phyloP scores from a whole-genome alignment of 2,113 vertebrate species.

The Phaethornis superciliosus region DNA sequence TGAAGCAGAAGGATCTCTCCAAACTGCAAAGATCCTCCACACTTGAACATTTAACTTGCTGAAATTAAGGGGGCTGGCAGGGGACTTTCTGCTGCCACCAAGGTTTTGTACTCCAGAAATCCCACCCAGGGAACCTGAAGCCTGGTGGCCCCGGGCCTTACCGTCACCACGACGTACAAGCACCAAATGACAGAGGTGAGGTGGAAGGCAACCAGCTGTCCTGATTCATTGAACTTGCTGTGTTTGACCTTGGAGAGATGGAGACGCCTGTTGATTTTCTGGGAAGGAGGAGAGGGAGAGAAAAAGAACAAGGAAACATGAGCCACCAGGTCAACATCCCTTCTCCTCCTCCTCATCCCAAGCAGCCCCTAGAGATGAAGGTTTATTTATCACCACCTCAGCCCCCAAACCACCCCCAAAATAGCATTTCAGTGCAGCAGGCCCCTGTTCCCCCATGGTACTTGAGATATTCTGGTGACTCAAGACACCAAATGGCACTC shows the following conservation, averaged over 20 bases:
- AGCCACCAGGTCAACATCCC: neutral
- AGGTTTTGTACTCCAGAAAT: neutral
- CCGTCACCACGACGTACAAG: slow-evolving; percentile 88
- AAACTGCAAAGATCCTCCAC: neutral
- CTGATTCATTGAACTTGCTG: slow-evolving; percentile 97
- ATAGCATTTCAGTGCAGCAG: neutral
- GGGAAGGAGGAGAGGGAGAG: neutral
- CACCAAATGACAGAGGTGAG: slow-evolving; percentile 92
- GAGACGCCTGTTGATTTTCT: slow-evolving; percentile 97
- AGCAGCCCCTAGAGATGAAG: neutral
- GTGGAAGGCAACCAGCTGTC: slow-evolving; percentile 94
- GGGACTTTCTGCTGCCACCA: neutral
- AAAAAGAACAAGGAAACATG: neutral
- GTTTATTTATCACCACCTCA: neutral
- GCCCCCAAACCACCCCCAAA: neutral
- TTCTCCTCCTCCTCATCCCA: neutral
- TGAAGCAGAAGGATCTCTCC: neutral
- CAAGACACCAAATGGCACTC: slow-evolving; percentile 50
- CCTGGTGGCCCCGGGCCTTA: slow-evolving; percentile 49
- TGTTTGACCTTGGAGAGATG: slow-evolving; percentile 98
- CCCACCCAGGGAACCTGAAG: neutral
- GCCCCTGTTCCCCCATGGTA: rapidly evolving
- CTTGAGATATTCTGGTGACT: neutral
- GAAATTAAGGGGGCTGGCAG: neutral
- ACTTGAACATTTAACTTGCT: neutral